Evolutionary conservation across 2,888 invertebrate genomes (phyloP).

Genomic region (Opisthograptis luteolata): DNA sequence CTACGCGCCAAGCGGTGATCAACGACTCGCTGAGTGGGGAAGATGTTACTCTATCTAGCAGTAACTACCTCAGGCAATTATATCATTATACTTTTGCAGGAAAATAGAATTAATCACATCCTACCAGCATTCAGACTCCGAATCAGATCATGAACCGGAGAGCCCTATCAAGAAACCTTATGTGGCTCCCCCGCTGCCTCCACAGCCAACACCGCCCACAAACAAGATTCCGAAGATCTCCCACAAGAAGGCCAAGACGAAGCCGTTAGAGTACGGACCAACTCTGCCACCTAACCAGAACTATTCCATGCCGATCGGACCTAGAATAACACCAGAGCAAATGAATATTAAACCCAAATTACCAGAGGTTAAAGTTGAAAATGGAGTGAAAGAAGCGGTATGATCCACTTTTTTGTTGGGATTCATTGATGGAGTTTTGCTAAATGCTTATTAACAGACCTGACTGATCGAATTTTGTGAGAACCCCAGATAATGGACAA

Average conservation of each 20-base stretch:
- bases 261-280: constrained; percentile 65
- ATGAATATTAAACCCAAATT: constrained; percentile 40
- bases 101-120: constrained; percentile 85
- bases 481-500: too few species aligned
- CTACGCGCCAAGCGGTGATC: too few species aligned
- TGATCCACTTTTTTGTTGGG: constrained; percentile 10
- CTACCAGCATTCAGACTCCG: constrained; percentile 81
- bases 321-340: constrained; percentile 63
- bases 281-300: constrained; percentile 63
- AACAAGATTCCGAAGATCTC: constrained; percentile 38
- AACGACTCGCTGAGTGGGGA: too few species aligned
- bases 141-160: constrained; percentile 77
- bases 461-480: too few species aligned
- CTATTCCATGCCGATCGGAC: constrained; percentile 70
- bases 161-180: constrained; percentile 46
- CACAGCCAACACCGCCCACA: neutral
- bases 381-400: constrained; percentile 49
- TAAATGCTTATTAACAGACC: too few species aligned
- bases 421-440: too few species aligned
- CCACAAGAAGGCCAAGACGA: constrained; percentile 61
- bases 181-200: constrained; percentile 35
- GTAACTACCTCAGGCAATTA: too few species aligned
- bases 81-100: constrained; percentile 58
- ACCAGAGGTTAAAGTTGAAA: constrained; percentile 40
- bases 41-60: too few species aligned